These are phyloP conservation scores for Hippoglossus stenolepis DNA, from an alignment of 2,113 vertebrate genomes.

Conservation along the genomic window DNA sequence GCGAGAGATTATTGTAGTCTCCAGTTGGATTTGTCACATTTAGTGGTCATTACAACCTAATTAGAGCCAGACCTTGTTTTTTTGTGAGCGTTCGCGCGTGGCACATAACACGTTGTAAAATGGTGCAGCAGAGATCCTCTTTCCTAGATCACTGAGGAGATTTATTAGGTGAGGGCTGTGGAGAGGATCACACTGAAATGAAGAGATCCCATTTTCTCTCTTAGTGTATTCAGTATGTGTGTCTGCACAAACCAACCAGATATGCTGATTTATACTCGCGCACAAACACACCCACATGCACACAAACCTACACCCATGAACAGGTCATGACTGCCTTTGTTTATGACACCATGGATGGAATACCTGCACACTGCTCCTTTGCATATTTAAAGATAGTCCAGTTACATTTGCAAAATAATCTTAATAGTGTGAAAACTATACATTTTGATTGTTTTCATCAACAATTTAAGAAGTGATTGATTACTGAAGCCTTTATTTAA, in stretches of 20 bases:
- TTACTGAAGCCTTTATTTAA: no score
- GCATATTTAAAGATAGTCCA: no score
- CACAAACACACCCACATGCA: not conserved
- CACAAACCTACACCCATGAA: not conserved
- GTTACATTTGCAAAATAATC: no score
- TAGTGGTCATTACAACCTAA: conserved; percentile 27
- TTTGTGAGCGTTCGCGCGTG: not conserved
- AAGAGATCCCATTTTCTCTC: conserved; percentile 13
- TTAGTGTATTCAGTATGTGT: not conserved
- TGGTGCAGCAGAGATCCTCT: conserved; percentile 20
- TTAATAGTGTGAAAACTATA: no score
- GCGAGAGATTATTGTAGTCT: not conserved
- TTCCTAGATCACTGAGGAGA: conserved; percentile 24
- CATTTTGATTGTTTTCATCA: no score
- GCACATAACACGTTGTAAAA: conserved; percentile 35
- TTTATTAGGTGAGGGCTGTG: conserved; percentile 35
- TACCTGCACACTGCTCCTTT: no score
- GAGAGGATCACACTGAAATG: conserved; percentile 32
- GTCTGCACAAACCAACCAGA: not conserved
- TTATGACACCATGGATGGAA: no score
- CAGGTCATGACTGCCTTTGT: no score
- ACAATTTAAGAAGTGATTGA: no score
- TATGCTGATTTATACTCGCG: no score
- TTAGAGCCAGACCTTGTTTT: conserved; percentile 34
- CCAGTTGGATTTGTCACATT: conserved; percentile 26